These are phyloP conservation scores for Drosophila nr. medialis DNA, from an alignment of 2,888 invertebrate species.

Conservation along the genomic window DNA sequence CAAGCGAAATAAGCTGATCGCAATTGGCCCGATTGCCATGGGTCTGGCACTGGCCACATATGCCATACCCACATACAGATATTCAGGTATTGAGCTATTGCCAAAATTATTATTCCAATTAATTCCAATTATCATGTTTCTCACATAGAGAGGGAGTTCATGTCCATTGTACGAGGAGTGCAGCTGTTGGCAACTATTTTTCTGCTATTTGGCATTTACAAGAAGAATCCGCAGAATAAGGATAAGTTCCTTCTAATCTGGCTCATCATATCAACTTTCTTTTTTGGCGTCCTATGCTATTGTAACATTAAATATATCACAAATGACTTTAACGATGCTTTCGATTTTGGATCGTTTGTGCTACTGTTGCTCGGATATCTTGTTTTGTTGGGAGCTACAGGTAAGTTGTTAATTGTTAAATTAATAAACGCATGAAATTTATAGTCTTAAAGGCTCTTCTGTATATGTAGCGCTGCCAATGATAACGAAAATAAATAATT, in stretches of 20 bases:
- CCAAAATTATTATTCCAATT: too few species aligned
- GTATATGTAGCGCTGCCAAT: too few species aligned
- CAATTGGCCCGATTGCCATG: slow-evolving; percentile 7
- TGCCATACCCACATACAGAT: rapidly evolving
- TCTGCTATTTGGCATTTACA: slow-evolving; percentile 9
- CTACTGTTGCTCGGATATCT: background rate
- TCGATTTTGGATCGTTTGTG: background rate
- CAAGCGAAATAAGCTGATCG: background rate
- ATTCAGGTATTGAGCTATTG: background rate
- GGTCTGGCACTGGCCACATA: slow-evolving; percentile 1
- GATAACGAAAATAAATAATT: slow-evolving; percentile 2
- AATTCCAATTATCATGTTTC: background rate
- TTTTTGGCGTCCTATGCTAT: background rate
- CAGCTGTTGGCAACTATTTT: slow-evolving; percentile 10
- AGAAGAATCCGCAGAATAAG: slow-evolving; percentile 8
- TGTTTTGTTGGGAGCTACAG: background rate
- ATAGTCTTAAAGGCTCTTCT: too few species aligned
- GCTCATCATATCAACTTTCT: background rate
- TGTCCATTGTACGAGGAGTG: background rate
- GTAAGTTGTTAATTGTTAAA: slow-evolving; percentile 1
- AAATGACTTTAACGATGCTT: rapidly evolving
- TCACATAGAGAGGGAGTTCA: rapidly evolving
- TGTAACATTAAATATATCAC: background rate
- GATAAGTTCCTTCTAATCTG: slow-evolving; percentile 21
- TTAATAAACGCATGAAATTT: background rate